phyloP scores from a whole-genome alignment of 2,113 vertebrate genomes.

The Microtus oregoni region DNA sequence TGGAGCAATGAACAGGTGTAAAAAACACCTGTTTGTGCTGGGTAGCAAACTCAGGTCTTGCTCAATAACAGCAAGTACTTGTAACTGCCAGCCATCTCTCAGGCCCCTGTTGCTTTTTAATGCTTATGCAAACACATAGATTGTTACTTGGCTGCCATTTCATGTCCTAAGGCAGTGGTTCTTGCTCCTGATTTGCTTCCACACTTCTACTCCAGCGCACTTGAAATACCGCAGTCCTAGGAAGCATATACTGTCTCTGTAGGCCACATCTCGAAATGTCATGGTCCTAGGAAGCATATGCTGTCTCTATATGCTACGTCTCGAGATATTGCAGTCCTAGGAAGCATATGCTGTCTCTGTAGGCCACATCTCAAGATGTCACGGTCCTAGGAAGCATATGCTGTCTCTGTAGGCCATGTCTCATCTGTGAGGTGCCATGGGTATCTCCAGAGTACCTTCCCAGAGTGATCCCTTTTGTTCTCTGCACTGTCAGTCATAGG shows the following conservation, averaged over 20 bases:
- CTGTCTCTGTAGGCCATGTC: background rate
- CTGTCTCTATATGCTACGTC: no score
- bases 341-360: no score
- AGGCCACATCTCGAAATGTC: no score
- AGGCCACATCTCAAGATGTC: no score
- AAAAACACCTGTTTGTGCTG: background rate
- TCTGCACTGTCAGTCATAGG: background rate
- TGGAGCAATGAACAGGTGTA: background rate
- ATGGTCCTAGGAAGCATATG: no score
- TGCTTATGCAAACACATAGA: background rate
- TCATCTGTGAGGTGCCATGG: background rate
- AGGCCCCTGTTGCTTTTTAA: background rate
- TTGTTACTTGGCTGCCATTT: background rate
- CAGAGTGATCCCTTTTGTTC: constrained; percentile 2
- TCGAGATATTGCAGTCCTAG: no score
- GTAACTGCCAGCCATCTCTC: background rate
- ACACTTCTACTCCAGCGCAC: background rate
- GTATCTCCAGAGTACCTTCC: background rate
- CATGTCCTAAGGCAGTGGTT: background rate
- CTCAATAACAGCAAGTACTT: background rate
- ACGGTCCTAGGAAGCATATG: no score
- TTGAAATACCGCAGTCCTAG: background rate
- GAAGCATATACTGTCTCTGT: no score
- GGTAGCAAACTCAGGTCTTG: background rate
- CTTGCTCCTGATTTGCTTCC: background rate